Base-by-base conservation (phyloP, 2,113 vertebrate species). In the Thymallus thymallus region DNA sequence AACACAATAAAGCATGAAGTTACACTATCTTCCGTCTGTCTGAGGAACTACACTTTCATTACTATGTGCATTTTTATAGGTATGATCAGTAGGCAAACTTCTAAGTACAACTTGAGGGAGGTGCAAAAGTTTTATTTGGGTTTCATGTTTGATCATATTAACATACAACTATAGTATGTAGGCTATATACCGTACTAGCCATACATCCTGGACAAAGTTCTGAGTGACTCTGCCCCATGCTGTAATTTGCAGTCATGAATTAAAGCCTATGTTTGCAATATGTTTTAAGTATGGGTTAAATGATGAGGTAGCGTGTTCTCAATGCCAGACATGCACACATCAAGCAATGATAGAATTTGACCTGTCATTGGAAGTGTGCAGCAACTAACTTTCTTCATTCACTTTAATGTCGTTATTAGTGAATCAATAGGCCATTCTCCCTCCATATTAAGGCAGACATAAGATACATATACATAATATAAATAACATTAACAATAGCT, bases 1-100 rank as follows among this genome's bases (percentile, higher is more conserved):
- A 32, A 6, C 4, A 77, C 6, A 85, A 82, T 80, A 73, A 87
- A 86, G 72, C 23, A 32, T 64, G 16, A 20, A 64, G 55, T 58
- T 71, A 26, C 13, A 60, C 74, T 30, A 69, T 73, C 22, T 24
- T 3, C 67, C 58, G 23, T 75, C 71, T 69, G 60, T 74, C 56
- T 74, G 68, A 51, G 48, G 20, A 55, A 64, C 73, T 26, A 29
- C n/a, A 3, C 12, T 16, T 60, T 23, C n/a, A 51, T 51, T 16
- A 51, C 3, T 16, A 51, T 18, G 48, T 18, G 48, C 1, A 41
- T 18, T 18, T 51, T 3, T 5, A 51, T 18, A 18, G 48, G 14
- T 18, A 16, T 13, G n/a, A 60, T 60, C 56, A 60, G n/a, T 18
- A 14, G 7, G n/a, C 56, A 60, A 60, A 22, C 7, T 55, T 41